Conservation (phyloP, 2,113 vertebrate species). For the Microcebus ravelobensis region DNA sequence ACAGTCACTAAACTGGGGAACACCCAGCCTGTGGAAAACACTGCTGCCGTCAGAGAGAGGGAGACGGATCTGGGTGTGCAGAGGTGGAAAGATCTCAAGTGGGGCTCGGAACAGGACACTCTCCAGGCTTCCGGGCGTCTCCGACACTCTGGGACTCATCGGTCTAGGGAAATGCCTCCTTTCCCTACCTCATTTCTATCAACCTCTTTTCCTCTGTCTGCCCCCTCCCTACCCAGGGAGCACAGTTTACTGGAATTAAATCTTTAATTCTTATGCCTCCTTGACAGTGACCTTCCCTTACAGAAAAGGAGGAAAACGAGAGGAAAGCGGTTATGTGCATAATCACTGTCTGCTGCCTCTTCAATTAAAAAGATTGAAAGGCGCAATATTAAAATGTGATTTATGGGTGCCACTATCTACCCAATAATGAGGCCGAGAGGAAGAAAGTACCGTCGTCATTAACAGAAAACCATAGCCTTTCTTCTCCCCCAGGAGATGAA, state of each 20-base stretch:
- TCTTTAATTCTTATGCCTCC: slow-evolving; percentile 21
- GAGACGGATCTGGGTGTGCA: neutral
- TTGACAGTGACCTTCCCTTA: slow-evolving; percentile 12
- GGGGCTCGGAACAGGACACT: accelerated
- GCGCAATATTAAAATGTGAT: slow-evolving; percentile 82
- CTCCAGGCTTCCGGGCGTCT: neutral
- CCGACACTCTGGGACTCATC: neutral
- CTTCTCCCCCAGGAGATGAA: slow-evolving; percentile 68
- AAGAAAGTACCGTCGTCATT: slow-evolving; percentile 48
- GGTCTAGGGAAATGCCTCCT: neutral
- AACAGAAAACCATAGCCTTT: neutral
- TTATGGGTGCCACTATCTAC: slow-evolving; percentile 77
- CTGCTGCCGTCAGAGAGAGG: neutral
- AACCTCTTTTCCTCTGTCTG: neutral
- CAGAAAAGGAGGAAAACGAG: slow-evolving; percentile 59
- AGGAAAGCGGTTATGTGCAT: slow-evolving; percentile 24
- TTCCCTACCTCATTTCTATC: neutral
- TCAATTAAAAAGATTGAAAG: slow-evolving; percentile 81
- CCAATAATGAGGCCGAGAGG: slow-evolving; percentile 74
- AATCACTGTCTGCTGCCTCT: slow-evolving; percentile 75
- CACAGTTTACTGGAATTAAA: slow-evolving; percentile 54
- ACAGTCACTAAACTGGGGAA: accelerated
- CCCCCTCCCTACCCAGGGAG: neutral
- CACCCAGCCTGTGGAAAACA: neutral
- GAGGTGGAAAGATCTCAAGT: accelerated